Evolutionary conservation across 2,888 invertebrate species (phyloP).

Genomic region (Tetheella fluctuosa): DNA sequence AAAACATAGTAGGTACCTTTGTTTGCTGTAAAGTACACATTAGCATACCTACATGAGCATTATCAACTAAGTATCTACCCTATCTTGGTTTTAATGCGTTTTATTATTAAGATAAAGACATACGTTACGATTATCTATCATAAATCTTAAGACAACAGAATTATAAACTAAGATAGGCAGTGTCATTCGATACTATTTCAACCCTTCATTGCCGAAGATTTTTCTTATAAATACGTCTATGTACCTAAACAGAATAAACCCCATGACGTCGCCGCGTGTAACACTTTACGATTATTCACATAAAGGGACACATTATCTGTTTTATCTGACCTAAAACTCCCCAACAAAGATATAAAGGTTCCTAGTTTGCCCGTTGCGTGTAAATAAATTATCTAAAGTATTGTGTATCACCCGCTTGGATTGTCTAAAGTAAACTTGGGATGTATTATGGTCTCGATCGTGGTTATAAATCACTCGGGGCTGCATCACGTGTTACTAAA

Average conservation of each 20-base stretch:
- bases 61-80: slow-evolving; percentile 32
- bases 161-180: slow-evolving; percentile 26
- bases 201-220: slow-evolving; percentile 45
- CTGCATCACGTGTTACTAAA: slow-evolving; percentile 62
- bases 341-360: slow-evolving; percentile 79
- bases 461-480: slow-evolving; percentile 71
- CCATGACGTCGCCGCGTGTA: slow-evolving; percentile 62
- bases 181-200: slow-evolving; percentile 29
- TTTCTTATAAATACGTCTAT: too few species aligned
- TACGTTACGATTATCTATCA: slow-evolving; percentile 49
- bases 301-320: slow-evolving; percentile 77
- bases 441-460: slow-evolving; percentile 63
- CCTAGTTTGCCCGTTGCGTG: slow-evolving; percentile 66
- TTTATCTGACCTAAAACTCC: slow-evolving; percentile 75
- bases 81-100: slow-evolving; percentile 38
- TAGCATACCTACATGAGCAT: slow-evolving; percentile 31
- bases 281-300: slow-evolving; percentile 73
- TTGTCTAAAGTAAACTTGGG: slow-evolving; percentile 75
- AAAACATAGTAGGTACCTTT: too few species aligned
- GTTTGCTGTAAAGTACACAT: not conserved
- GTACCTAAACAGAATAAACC: slow-evolving; percentile 50
- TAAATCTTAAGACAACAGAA: slow-evolving; percentile 39
- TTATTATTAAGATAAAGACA: slow-evolving; percentile 54
- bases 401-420: slow-evolving; percentile 62
- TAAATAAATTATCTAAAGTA: slow-evolving; percentile 78